Conservation (phyloP, 2,888 invertebrate species). For the Melanostoma scalare region DNA sequence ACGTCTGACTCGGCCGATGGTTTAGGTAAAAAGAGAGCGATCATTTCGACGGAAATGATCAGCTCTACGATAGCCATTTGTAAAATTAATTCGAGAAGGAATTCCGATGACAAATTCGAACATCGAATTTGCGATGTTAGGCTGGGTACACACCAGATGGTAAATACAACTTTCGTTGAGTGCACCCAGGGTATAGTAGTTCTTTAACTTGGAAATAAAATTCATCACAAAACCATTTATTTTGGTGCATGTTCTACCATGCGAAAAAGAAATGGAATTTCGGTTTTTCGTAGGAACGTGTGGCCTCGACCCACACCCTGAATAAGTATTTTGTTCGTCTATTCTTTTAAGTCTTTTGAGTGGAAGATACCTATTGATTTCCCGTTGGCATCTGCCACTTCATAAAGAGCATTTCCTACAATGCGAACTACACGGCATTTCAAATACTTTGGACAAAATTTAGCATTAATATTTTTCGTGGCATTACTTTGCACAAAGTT, state of each 20-base stretch:
- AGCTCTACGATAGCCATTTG: no score
- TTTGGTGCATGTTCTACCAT: neutral
- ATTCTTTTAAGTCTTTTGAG: neutral
- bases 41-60: no score
- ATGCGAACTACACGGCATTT: neutral
- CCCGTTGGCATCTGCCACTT: neutral
- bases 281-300: neutral
- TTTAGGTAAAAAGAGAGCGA: no score
- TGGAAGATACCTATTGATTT: neutral
- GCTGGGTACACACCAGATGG: no score
- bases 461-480: neutral
- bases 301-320: conserved; percentile 8
- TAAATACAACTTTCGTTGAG: no score
- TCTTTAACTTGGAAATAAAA: no score
- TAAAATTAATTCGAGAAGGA: no score
- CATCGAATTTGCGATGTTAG: no score
- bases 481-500: neutral
- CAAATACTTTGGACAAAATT: neutral
- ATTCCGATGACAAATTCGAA: no score
- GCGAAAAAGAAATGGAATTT: neutral
- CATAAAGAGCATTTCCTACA: conserved; percentile 14
- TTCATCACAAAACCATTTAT: neutral
- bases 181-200: no score
- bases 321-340: neutral
- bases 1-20: no score